These are phyloP conservation scores for Mus minutoides DNA, from an alignment of 2,797 vertebrate genomes.

Conservation along the genomic window DNA sequence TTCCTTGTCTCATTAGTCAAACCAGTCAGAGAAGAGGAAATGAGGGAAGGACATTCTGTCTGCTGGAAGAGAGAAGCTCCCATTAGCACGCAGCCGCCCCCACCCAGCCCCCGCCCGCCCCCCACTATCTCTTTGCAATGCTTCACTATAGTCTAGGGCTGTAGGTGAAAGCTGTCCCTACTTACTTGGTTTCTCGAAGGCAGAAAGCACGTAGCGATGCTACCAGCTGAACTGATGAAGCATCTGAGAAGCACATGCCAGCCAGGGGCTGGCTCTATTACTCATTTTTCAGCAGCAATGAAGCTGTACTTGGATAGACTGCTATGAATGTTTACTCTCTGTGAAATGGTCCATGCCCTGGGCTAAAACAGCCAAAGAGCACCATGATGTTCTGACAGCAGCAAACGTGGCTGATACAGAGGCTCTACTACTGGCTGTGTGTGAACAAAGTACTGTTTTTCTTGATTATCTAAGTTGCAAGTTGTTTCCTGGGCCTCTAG, in stretches of 20 bases:
- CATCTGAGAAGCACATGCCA: background rate
- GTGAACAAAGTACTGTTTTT: background rate
- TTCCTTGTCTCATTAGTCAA: background rate
- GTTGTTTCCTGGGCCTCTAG: background rate
- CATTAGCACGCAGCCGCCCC: no score
- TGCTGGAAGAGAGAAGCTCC: background rate
- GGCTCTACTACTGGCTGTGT: background rate
- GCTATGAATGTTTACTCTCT: background rate
- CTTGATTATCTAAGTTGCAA: background rate
- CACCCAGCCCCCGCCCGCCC: no score
- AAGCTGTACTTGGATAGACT: background rate
- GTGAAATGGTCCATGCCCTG: background rate
- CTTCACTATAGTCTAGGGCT: background rate
- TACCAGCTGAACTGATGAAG: background rate
- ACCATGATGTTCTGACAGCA: accelerated
- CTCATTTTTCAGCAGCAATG: background rate
- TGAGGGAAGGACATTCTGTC: background rate
- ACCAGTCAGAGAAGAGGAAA: background rate
- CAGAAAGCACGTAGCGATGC: background rate
- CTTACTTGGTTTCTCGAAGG: background rate
- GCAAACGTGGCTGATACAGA: background rate
- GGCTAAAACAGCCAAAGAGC: background rate
- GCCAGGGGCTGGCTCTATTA: background rate
- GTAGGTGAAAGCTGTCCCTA: background rate
- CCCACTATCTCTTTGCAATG: background rate